Base-by-base conservation (phyloP, 1,140 invertebrate genomes). In the Semibalanus balanoides region DNA sequence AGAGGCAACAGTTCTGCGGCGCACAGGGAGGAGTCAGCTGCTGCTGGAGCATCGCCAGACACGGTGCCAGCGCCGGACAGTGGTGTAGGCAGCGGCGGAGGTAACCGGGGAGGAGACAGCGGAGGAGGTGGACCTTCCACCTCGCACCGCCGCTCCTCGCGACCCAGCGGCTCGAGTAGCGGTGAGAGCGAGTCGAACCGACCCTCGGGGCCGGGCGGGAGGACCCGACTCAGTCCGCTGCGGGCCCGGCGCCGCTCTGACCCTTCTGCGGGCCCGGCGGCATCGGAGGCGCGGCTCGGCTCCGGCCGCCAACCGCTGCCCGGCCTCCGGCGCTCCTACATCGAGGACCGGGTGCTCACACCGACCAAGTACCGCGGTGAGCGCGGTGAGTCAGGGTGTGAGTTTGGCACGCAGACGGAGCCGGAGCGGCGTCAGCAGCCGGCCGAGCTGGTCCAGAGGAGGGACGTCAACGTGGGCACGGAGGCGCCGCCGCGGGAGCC, bases 331-430 rank as follows among this genome's bases (percentile, higher is more conserved):
- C 51, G 51, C 11, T 25, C 64, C 29, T 76, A 76, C 31, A 72
- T 76, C 7, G 75, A 76, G 43, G 40, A 76, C 40, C 30, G 75
- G 22, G 40, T 76, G n/a, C 31, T 76, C n/a, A 76, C 75, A 11
- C 75, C 75, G 14, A 76, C 75, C 43, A 76, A 76, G 74, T 76
- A 76, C 75, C 29, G 75, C 30, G 40, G 43, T 0, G 30, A 43
- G 17, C 7, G 51, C 1, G 22, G 11, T 25, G 22, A 1, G 7
- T 14, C 22, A 1, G 51, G 51, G 7, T 64, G 51, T 25, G 51
- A 64, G 51, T 64, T 64, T 19, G 51, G 51, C 51, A 64, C 51
- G 22, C 51, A 64, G 51, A 64, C 51, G 51, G 51, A 64, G 51
- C 51, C 51, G 14, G 51, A 19, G 1, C 51, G 51, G 14, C 51